Percentiles rank a stretch among this genome's conserved stretches.
Evolutionary conservation across 2,888 invertebrate species (phyloP).

Genomic region (Orchesella flavescens): DNA sequence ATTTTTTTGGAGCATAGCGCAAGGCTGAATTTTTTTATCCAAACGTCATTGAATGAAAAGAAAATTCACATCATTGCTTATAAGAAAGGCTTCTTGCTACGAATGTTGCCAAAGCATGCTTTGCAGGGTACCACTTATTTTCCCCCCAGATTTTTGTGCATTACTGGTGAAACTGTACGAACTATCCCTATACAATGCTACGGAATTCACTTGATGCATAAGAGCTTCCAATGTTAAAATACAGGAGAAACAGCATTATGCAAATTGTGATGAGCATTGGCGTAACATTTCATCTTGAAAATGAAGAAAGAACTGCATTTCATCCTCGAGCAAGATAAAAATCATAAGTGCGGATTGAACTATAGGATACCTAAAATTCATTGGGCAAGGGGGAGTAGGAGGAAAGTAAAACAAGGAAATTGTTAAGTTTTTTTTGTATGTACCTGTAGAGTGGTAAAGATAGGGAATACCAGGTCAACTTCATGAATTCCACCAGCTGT

Average conservation of each 20-base stretch:
- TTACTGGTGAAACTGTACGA: no score
- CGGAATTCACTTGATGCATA: not conserved
- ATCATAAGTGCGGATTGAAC: not conserved
- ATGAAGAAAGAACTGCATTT: constrained; percentile 12
- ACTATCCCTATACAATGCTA: no score
- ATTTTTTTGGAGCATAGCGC: no score
- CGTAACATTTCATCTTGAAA: constrained; percentile 29
- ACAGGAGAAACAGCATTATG: constrained; percentile 47
- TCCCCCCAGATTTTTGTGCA: no score
- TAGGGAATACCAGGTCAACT: constrained; percentile 90
- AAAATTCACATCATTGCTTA: no score
- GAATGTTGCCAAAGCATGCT: no score
- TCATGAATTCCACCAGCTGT: constrained; percentile 71
- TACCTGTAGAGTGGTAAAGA: constrained; percentile 91
- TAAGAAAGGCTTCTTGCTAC: no score
- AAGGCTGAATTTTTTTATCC: no score
- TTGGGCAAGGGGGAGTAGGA: not conserved
- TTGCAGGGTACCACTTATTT: no score
- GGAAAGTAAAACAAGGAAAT: not conserved
- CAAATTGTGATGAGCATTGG: constrained; percentile 36
- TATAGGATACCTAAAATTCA: no score
- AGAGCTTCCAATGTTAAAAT: constrained; percentile 21
- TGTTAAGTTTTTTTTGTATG: constrained; percentile 77
- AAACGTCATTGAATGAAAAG: no score
- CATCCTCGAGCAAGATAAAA: not conserved